phyloP scores from a whole-genome alignment of 2,113 vertebrate species.

The Erythrocercus mccallii region DNA sequence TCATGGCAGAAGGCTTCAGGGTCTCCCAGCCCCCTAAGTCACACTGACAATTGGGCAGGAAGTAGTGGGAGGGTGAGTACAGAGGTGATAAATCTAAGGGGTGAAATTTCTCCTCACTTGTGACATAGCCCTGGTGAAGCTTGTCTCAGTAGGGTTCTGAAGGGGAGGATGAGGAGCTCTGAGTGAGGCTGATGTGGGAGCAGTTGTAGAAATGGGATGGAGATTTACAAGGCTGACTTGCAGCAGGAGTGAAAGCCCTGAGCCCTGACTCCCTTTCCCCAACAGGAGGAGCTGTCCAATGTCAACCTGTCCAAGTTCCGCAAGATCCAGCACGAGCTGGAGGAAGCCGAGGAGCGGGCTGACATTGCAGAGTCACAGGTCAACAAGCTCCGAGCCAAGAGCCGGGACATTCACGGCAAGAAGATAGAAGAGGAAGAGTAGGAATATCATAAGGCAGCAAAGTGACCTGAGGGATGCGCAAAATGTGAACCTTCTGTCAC shows the following conservation, averaged over 20 bases:
- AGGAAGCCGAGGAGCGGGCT: slow-evolving; percentile 79
- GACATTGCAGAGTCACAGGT: slow-evolving; percentile 82
- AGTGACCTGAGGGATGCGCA: not conserved
- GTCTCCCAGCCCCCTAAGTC: fast-evolving
- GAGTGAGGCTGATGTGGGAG: not conserved
- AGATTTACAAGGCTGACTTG: not conserved
- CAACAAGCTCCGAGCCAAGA: slow-evolving; percentile 72
- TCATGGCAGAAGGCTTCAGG: not conserved
- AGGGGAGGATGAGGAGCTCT: not conserved
- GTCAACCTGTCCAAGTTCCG: slow-evolving; percentile 65
- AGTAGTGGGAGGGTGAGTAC: not conserved
- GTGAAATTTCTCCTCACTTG: fast-evolving
- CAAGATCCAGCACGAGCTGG: slow-evolving; percentile 80
- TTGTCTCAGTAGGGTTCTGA: not conserved
- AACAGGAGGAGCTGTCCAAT: slow-evolving; percentile 81
- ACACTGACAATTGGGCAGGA: no score
- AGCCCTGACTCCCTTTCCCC: not conserved
- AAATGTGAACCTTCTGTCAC: not conserved
- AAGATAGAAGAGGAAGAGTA: not conserved
- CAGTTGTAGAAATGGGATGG: not conserved
- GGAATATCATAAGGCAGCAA: not conserved
- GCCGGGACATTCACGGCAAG: not conserved
- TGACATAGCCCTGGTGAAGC: fast-evolving
- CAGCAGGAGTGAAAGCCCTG: not conserved
- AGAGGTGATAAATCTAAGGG: fast-evolving